phyloP scores from a whole-genome alignment of 1,140 invertebrate genomes.

The Scaptomyza montana region DNA sequence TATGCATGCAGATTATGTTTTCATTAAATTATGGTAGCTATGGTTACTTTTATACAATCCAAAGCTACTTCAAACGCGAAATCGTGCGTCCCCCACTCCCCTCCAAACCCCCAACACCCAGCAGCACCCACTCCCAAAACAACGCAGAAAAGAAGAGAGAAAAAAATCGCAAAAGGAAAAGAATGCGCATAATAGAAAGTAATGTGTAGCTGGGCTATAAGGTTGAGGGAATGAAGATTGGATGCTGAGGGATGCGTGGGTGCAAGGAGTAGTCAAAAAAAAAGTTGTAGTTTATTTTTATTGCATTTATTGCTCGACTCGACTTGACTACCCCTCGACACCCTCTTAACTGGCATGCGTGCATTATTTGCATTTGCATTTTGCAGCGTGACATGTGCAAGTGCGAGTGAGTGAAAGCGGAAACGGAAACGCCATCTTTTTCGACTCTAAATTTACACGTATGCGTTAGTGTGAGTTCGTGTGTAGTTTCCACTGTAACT shows the following conservation, averaged over 20 bases:
- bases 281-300: constrained; percentile 79
- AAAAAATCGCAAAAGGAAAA: constrained; percentile 53
- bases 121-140: constrained; percentile 30
- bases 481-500: constrained; percentile 22
- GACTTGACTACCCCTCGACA: background rate
- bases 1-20: constrained; percentile 79
- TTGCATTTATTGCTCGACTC: constrained; percentile 64
- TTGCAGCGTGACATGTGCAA: constrained; percentile 63
- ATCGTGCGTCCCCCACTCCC: constrained; percentile 44
- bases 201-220: constrained; percentile 29
- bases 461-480: constrained; percentile 25
- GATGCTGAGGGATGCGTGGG: background rate
- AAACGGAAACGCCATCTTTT: constrained; percentile 61
- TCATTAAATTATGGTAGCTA: constrained; percentile 82
- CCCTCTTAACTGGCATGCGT: constrained; percentile 28
- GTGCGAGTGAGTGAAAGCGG: constrained; percentile 40
- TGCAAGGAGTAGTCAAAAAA: constrained; percentile 51
- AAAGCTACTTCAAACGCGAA: constrained; percentile 76
- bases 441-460: constrained; percentile 69
- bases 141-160: constrained; percentile 22
- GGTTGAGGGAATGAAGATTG: background rate
- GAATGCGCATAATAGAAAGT: constrained; percentile 70
- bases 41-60: constrained; percentile 82
- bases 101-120: background rate
- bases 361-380: constrained; percentile 60